Base-by-base conservation (phyloP, 2,797 vertebrate genomes). In the Tragelaphus oryx region DNA sequence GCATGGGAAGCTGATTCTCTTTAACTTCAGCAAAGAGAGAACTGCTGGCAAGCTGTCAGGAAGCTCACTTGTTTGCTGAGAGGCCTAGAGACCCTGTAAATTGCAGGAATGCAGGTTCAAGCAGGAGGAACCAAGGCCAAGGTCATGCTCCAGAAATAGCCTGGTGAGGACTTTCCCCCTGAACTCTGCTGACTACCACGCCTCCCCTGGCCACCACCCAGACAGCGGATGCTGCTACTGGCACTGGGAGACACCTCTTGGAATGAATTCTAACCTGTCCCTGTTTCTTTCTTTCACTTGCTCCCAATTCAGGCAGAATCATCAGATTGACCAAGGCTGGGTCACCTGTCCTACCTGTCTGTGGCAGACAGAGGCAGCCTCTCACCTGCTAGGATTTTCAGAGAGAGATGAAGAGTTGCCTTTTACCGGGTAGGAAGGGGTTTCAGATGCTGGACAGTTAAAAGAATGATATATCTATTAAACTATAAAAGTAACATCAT, bases 1-100 rank as follows among this genome's bases (percentile, higher is more conserved):
- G 54, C 48, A 14, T 78, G 6, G 9, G n/a, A 96, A 60, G 50
- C 30, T 5, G 52, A 60, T n/a, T 96, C 81, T 92, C 75, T 46
- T 89, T 87, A 59, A 91, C 57, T 94, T 89, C 52, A 65, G 86
- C 33, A 87, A 68, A 82, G 75, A 87, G 46, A 59, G 52, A 86
- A 86, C 30, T 74, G 55, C 79, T 95, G 89, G 95, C 92, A 94
- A 26, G 20, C 5, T 91, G 17, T 83, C 87, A 89, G 86, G 71
- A 94, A 84, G 60, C 83, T 95, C 50, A 44, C 44, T 60, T 79
- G 75, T 89, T 93, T 91, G 30, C 26, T 44, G 87, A 85, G 85
- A 90, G 78, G 74, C 78, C 65, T 26, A 33, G 59, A 62, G 78
- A 60, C 28, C 48, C n/a, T 33, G 4, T 68, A 60, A 55, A 16